A percentile compares a stretch with the other conserved stretches of the same genome.
Conservation (phyloP, 2,113 vertebrate species). For the Pedetes capensis region DNA sequence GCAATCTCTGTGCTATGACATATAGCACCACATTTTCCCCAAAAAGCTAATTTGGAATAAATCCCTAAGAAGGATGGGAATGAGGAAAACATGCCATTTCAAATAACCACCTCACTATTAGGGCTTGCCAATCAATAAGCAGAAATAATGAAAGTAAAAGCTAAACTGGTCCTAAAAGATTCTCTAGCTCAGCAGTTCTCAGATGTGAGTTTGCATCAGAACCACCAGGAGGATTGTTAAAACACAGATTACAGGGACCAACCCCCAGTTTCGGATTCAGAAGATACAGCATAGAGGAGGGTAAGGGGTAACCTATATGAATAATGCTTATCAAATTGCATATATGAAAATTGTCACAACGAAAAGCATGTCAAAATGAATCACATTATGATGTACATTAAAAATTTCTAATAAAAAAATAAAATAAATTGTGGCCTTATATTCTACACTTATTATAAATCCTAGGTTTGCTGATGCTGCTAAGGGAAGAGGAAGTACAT, state of each 20-base stretch:
- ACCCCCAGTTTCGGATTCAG: neutral
- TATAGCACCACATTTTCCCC: neutral
- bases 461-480: neutral
- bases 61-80: conserved; percentile 35
- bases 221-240: neutral
- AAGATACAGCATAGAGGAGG: too few species aligned
- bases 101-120: conserved; percentile 42
- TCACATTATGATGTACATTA: too few species aligned
- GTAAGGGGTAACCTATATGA: too few species aligned
- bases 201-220: neutral
- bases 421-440: neutral
- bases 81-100: conserved; percentile 46
- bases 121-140: neutral
- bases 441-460: conserved; percentile 49
- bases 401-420: too few species aligned
- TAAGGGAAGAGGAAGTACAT: neutral
- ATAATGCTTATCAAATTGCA: too few species aligned
- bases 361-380: too few species aligned
- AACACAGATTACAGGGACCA: neutral
- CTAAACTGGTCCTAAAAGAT: neutral
- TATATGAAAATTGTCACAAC: too few species aligned
- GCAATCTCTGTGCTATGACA: neutral
- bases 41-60: conserved; percentile 71
- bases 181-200: neutral
- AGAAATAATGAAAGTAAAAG: neutral